phyloP scores from a whole-genome alignment of 2,797 vertebrate species.

The Lepidocolaptes lacrymiger region DNA sequence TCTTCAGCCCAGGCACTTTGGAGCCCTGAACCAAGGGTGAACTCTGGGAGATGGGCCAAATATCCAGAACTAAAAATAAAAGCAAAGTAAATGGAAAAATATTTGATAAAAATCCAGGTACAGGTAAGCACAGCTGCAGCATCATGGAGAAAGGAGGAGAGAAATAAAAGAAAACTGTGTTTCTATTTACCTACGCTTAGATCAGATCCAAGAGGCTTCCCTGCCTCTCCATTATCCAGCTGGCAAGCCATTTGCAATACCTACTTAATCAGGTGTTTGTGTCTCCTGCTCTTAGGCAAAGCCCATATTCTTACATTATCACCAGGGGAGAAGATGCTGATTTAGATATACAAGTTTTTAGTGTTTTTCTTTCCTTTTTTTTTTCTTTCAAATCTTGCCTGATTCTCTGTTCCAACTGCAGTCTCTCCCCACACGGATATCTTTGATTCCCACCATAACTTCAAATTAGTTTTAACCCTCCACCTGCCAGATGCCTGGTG shows the following conservation, averaged over 20 bases:
- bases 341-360: background rate
- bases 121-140: background rate
- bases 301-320: background rate
- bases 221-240: background rate
- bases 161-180: background rate
- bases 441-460: background rate
- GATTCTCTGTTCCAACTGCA: background rate
- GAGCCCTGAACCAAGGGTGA: background rate
- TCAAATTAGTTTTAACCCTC: slow-evolving; percentile 19
- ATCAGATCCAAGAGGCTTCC: background rate
- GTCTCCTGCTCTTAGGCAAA: background rate
- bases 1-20: background rate
- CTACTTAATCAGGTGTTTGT: background rate
- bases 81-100: background rate
- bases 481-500: background rate
- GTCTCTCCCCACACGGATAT: background rate
- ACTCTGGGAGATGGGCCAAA: background rate
- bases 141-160: background rate
- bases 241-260: background rate
- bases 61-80: background rate
- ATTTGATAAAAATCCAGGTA: background rate
- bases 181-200: background rate
- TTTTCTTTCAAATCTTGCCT: background rate
- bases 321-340: background rate
- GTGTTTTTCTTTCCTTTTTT: background rate